Evolutionary conservation across 2,888 invertebrate species (phyloP).

Genomic region (Stenichneumon culpator): DNA sequence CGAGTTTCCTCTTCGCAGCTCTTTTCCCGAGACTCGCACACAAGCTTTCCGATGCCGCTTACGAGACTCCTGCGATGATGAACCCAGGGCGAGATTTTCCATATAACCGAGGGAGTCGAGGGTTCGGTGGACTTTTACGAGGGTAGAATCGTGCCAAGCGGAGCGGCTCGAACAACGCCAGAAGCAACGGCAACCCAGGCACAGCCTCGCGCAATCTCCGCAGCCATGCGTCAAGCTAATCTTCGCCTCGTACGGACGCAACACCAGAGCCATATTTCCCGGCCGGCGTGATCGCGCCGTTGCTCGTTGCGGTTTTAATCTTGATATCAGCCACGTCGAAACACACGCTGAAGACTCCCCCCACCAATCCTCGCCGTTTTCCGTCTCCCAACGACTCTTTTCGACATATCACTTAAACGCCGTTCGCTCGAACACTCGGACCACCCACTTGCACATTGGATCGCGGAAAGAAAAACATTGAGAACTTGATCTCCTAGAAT

Average conservation of each 20-base stretch:
- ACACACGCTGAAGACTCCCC: slow-evolving; percentile 57
- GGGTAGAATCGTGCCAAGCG: slow-evolving; percentile 33
- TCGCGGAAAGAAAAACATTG: not conserved
- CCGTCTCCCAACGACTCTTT: not conserved
- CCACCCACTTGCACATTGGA: not conserved
- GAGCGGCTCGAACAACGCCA: slow-evolving; percentile 44
- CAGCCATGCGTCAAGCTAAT: slow-evolving; percentile 80
- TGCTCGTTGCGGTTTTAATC: slow-evolving; percentile 74
- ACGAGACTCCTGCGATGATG: slow-evolving; percentile 61
- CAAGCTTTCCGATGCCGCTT: slow-evolving; percentile 11
- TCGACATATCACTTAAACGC: slow-evolving; percentile 54
- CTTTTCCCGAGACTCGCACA: not conserved
- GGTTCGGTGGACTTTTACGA: slow-evolving; percentile 55
- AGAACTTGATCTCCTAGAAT: not conserved
- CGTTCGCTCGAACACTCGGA: not conserved
- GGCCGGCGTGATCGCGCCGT: slow-evolving; percentile 55
- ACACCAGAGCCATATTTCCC: slow-evolving; percentile 39
- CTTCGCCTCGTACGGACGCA: slow-evolving; percentile 72
- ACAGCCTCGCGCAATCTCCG: slow-evolving; percentile 73
- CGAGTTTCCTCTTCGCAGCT: slow-evolving; percentile 9
- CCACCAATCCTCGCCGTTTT: not conserved
- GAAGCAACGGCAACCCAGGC: slow-evolving; percentile 46
- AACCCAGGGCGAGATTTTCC: slow-evolving; percentile 60
- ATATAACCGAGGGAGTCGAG: slow-evolving; percentile 60
- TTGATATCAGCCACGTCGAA: slow-evolving; percentile 66